Evolutionary conservation across 2,797 vertebrate species (phyloP).

Genomic region (Malacoctenus gilli): DNA sequence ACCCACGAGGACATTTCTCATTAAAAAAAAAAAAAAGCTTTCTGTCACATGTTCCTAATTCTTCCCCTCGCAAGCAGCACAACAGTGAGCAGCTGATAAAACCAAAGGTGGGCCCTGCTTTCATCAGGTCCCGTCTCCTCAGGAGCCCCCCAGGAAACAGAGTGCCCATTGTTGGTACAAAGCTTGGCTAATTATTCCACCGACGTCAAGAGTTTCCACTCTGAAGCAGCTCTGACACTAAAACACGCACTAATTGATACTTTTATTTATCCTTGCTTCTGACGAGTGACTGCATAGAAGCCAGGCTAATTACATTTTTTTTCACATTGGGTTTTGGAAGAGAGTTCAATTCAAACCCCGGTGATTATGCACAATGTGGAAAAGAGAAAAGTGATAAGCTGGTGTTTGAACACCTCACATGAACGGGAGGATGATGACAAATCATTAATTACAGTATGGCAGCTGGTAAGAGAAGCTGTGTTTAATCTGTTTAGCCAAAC

Average conservation of each 20-base stretch:
- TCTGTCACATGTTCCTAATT: constrained; percentile 44
- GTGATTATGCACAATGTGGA: constrained; percentile 47
- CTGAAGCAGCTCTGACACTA: constrained; percentile 49
- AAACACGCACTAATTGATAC: constrained; percentile 59
- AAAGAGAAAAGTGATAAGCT: constrained; percentile 41
- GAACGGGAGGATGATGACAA: constrained; percentile 67
- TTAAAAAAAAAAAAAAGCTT: background rate
- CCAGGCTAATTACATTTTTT: constrained; percentile 24
- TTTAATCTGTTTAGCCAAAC: constrained; percentile 75
- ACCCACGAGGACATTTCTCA: background rate
- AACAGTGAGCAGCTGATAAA: constrained; percentile 31
- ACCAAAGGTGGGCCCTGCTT: constrained; percentile 57
- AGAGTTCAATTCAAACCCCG: constrained; percentile 41
- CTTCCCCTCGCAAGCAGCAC: constrained; percentile 40
- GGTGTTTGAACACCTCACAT: constrained; percentile 66
- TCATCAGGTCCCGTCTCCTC: constrained; percentile 52
- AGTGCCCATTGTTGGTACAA: constrained; percentile 47
- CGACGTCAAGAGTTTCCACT: constrained; percentile 32
- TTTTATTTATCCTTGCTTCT: constrained; percentile 52
- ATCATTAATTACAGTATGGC: too few relatives aligned
- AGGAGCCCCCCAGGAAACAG: constrained; percentile 35
- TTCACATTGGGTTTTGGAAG: constrained; percentile 35
- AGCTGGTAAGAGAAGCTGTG: too few relatives aligned
- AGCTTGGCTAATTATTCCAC: constrained; percentile 62
- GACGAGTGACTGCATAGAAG: constrained; percentile 44